Percentiles rank a stretch among this genome's conserved stretches.
Conservation (phyloP, 2,888 invertebrate genomes). For the Hoplodrina blanda region DNA sequence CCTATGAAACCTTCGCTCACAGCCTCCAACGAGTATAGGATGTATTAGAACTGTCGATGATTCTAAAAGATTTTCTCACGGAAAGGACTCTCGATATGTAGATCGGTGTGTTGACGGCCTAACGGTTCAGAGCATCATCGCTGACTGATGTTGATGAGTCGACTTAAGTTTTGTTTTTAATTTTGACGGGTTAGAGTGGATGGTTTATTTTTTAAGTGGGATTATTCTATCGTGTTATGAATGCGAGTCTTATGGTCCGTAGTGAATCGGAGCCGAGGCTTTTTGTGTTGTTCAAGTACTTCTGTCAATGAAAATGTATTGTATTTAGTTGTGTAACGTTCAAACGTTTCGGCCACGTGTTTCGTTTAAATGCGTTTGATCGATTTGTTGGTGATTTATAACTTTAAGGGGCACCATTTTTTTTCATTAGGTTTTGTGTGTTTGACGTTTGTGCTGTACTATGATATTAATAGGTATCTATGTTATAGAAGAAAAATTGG, state of each 20-base stretch:
- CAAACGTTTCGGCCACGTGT: slow-evolving; percentile 58
- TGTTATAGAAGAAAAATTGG: not conserved
- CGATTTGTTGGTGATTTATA: slow-evolving; percentile 60
- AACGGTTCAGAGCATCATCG: slow-evolving; percentile 77
- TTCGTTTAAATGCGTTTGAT: slow-evolving; percentile 52
- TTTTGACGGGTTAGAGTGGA: slow-evolving; percentile 78
- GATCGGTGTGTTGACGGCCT: slow-evolving; percentile 75
- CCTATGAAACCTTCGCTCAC: slow-evolving; percentile 85
- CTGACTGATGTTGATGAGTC: slow-evolving; percentile 84
- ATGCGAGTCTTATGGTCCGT: slow-evolving; percentile 80
- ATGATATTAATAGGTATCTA: not conserved
- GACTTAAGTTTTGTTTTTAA: slow-evolving; percentile 81
- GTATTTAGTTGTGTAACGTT: slow-evolving; percentile 56
- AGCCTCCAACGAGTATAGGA: slow-evolving; percentile 80
- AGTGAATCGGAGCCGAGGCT: slow-evolving; percentile 76
- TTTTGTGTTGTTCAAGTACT: slow-evolving; percentile 80
- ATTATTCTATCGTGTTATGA: slow-evolving; percentile 83
- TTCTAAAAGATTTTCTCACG: slow-evolving; percentile 86
- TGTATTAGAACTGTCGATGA: slow-evolving; percentile 81
- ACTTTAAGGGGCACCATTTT: slow-evolving; percentile 48
- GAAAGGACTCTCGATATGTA: slow-evolving; percentile 83
- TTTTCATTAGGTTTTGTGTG: slow-evolving; percentile 46
- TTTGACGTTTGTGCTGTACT: slow-evolving; percentile 19
- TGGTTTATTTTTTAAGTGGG: slow-evolving; percentile 81
- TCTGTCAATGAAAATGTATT: slow-evolving; percentile 77